These are phyloP conservation scores for Dromius quadrimaculatus DNA, from an alignment of 2,888 invertebrate genomes.

Conservation along the genomic window DNA sequence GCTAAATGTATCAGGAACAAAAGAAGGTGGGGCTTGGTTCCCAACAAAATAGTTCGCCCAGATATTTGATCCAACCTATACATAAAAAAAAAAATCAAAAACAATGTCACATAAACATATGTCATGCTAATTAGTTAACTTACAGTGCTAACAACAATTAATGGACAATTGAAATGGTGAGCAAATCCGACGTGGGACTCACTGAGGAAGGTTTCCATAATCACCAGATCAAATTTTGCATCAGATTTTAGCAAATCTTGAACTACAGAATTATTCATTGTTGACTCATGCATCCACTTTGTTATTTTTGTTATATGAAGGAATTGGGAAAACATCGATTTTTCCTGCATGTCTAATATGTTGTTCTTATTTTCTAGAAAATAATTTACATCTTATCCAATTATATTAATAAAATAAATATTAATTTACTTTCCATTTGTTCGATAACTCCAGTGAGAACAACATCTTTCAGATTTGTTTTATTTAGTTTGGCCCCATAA, in stretches of 20 bases:
- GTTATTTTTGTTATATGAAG: slow-evolving; percentile 54
- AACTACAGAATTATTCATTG: slow-evolving; percentile 58
- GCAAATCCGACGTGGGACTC: slow-evolving; percentile 67
- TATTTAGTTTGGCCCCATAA: slow-evolving; percentile 60
- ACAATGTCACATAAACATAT: too few species aligned
- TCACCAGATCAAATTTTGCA: slow-evolving; percentile 64
- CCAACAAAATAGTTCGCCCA: slow-evolving; percentile 68
- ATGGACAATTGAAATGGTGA: slow-evolving; percentile 62
- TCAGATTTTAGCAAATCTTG: slow-evolving; percentile 61
- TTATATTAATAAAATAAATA: not conserved
- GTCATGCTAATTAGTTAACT: not conserved
- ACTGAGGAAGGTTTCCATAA: slow-evolving; percentile 67
- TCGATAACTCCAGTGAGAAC: slow-evolving; percentile 54
- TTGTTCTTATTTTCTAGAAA: slow-evolving; percentile 21
- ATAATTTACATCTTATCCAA: not conserved
- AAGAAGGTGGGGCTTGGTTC: slow-evolving; percentile 67
- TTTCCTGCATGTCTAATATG: not conserved
- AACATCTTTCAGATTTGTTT: slow-evolving; percentile 65
- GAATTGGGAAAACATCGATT: not conserved
- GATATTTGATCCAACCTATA: slow-evolving; percentile 62
- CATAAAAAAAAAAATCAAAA: not conserved
- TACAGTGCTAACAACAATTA: slow-evolving; percentile 65
- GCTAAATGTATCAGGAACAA: slow-evolving; percentile 67
- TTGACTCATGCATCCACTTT: slow-evolving; percentile 53
- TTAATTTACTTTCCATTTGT: slow-evolving; percentile 53